Evolutionary conservation across 1,140 invertebrate species (phyloP).

Genomic region (Reticulitermes speratus): DNA sequence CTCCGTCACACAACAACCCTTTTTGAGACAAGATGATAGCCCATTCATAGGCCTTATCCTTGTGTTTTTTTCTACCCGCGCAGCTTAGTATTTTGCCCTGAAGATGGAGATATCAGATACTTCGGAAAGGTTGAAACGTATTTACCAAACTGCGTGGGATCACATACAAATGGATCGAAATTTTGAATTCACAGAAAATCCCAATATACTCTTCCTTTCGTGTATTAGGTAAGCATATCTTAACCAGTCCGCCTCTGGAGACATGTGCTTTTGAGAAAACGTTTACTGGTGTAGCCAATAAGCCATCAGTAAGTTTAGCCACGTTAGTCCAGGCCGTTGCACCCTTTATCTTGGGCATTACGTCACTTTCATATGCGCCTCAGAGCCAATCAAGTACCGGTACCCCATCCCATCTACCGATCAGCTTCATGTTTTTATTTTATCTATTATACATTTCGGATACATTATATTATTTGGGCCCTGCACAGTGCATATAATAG

Average conservation of each 20-base stretch:
- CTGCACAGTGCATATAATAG: neutral
- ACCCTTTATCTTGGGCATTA: neutral
- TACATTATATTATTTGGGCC: neutral
- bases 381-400: slow-evolving; percentile 12
- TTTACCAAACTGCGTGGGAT: no score
- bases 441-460: neutral
- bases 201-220: no score
- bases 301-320: neutral
- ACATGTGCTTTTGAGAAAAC: neutral
- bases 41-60: no score
- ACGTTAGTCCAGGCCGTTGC: neutral
- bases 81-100: no score
- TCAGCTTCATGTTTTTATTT: neutral
- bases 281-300: neutral
- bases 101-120: no score
- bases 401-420: neutral
- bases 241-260: neutral
- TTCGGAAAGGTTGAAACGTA: no score
- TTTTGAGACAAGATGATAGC: no score
- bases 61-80: no score
- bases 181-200: no score
- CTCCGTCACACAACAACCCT: no score
- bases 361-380: neutral
- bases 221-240: no score
- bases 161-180: no score